phyloP scores from a whole-genome alignment of 1,140 invertebrate species.

The Nasonia longicornis region DNA sequence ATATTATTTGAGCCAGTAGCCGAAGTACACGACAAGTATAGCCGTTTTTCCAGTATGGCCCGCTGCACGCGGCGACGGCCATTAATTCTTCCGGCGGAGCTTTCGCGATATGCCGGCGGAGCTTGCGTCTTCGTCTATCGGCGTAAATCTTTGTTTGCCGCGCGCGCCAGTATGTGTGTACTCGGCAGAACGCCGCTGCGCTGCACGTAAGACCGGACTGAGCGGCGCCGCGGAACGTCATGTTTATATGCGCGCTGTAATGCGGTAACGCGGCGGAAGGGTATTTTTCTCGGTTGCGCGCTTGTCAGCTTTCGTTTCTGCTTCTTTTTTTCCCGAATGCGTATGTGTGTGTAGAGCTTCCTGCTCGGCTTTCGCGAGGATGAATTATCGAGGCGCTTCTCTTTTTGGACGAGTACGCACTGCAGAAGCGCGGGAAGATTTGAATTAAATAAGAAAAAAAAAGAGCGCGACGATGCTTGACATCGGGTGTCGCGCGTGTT shows the following conservation, averaged over 20 bases:
- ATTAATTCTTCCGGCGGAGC: constrained; percentile 35
- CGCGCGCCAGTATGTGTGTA: constrained; percentile 40
- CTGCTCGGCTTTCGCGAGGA: neutral
- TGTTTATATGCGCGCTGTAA: constrained; percentile 50
- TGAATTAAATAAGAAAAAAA: neutral
- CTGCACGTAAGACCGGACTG: constrained; percentile 42
- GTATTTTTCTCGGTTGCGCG: constrained; percentile 11
- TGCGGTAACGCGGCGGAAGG: constrained; percentile 54
- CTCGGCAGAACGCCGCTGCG: constrained; percentile 33
- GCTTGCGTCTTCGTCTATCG: constrained; percentile 50
- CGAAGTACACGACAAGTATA: constrained; percentile 10
- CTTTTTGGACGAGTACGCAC: neutral
- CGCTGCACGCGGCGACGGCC: neutral
- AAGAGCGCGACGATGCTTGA: too few relatives aligned
- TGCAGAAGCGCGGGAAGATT: neutral
- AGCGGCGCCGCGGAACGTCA: constrained; percentile 54
- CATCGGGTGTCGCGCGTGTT: too few relatives aligned
- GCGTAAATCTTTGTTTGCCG: constrained; percentile 64
- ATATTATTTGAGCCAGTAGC: constrained; percentile 36
- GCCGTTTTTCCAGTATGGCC: neutral
- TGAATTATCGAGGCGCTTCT: neutral
- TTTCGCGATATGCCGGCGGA: constrained; percentile 42
- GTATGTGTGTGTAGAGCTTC: neutral
- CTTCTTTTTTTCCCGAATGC: neutral
- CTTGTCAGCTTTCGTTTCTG: constrained; percentile 2